Conservation (phyloP, 2,888 invertebrate genomes). For the Gastracanthus pulcherrimus region DNA sequence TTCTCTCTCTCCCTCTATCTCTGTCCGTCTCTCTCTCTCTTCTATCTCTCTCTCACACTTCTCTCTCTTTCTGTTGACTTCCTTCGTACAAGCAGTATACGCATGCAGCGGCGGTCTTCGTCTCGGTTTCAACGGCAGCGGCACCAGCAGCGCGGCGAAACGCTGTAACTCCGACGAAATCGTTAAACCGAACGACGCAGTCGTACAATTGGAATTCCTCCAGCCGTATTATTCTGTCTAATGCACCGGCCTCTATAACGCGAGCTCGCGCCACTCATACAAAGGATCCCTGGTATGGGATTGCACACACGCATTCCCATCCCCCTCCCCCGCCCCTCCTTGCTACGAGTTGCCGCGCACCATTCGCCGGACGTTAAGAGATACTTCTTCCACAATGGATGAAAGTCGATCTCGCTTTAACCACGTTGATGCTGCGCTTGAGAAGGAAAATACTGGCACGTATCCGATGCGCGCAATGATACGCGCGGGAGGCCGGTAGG, state of each 20-base stretch:
- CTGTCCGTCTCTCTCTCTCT: no score
- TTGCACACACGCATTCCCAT: not conserved
- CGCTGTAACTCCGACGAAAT: conserved; percentile 60
- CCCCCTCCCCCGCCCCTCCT: not conserved
- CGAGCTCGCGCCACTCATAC: conserved; percentile 54
- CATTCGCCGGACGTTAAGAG: conserved; percentile 56
- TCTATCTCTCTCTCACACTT: no score
- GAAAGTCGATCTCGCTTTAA: conserved; percentile 61
- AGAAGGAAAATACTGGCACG: conserved; percentile 19
- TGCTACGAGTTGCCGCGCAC: not conserved
- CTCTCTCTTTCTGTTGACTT: conserved; percentile 17
- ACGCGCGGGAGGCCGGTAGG: not conserved
- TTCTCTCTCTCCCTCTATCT: no score
- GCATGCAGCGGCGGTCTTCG: no score
- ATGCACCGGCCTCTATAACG: conserved; percentile 58
- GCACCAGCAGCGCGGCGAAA: not conserved
- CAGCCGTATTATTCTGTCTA: conserved; percentile 63
- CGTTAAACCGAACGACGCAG: conserved; percentile 65
- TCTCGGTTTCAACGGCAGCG: not conserved
- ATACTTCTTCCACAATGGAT: conserved; percentile 55
- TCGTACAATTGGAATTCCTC: conserved; percentile 66
- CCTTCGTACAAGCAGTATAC: no score
- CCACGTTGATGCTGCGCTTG: conserved; percentile 14
- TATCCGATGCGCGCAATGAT: conserved; percentile 14
- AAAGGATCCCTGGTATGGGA: conserved; percentile 50